phyloP scores from a whole-genome alignment of 2,113 vertebrate species.

The Zootoca vivipara region DNA sequence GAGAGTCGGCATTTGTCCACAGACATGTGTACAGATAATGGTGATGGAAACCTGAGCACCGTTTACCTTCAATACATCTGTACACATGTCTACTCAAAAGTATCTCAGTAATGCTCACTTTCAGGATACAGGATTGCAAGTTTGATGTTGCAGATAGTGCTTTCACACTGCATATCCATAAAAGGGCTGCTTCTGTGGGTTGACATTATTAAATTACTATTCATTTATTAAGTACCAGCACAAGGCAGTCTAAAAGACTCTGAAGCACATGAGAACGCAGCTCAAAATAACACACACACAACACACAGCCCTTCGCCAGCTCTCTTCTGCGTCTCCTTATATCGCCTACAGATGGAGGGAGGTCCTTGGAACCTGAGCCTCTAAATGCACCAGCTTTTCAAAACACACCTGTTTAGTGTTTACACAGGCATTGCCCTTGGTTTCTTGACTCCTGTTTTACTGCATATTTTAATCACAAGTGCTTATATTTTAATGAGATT shows the following conservation, averaged over 20 bases:
- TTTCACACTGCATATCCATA: neutral
- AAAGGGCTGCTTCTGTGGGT: neutral
- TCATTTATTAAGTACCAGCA: no score
- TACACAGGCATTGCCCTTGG: no score
- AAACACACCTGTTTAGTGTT: no score
- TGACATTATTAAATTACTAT: neutral
- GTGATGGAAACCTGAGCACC: no score
- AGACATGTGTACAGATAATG: no score
- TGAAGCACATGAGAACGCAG: no score
- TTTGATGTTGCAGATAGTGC: neutral
- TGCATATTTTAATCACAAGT: no score
- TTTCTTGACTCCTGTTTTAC: no score
- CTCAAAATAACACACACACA: no score
- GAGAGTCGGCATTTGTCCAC: no score
- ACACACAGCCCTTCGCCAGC: neutral
- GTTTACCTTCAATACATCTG: neutral
- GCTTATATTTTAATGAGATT: no score
- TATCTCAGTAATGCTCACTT: neutral
- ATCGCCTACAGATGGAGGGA: neutral
- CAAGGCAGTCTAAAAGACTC: no score
- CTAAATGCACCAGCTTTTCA: neutral
- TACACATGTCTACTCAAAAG: neutral
- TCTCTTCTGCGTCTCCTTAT: neutral
- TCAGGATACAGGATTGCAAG: neutral
- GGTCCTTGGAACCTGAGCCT: neutral